Evolutionary conservation across 1,140 invertebrate species (phyloP), one percentile per base, ranked within the genome.

Genomic region (Cydia fagiglandana): DNA sequence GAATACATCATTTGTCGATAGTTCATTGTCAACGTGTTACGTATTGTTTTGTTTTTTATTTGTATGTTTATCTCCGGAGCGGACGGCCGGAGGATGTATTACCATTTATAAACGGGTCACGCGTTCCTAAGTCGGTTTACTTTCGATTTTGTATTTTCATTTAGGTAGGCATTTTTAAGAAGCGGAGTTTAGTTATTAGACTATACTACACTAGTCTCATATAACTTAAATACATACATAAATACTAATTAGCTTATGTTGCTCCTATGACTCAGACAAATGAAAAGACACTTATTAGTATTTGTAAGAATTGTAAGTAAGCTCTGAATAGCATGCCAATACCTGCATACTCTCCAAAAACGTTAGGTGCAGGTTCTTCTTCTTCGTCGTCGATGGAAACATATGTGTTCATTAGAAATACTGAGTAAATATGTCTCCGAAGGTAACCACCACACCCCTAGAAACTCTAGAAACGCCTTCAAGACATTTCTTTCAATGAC

Each of bases 401-500:
- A n/a, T 41, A 10, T 41, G 38, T 2, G 7, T 41, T 41, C 2
- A 41, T 41, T 41, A 41, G 38, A 10, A 9, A 41, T 41, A 41
- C 38, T 41, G 2, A 41, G 38, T 41, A 41, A 41, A 41, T 9
- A 41, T 41, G 38, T 41, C 38, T 41, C 7, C 38, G 7, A 10
- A 41, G 38, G 38, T 9, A 41, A 41, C 38, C 9, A 41, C 47
- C 47, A 50, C 47, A 79, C 81, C 81, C 80, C 84, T 78, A 47
- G 76, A 74, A 73, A 82, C 81, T 80, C 84, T 78, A 47, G 76
- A 74, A 73, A 82, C 82, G 78, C 83, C 79, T 83, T 81, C 75
- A 85, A 87, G 82, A 85, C 81, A 89, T 88, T 85, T 87, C 83
- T 86, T 86, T 89, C 86, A 86, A 86, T 80, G 79, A 79, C 81